Base-by-base conservation (phyloP, 2,113 vertebrate genomes). In the Ranitomeya variabilis region DNA sequence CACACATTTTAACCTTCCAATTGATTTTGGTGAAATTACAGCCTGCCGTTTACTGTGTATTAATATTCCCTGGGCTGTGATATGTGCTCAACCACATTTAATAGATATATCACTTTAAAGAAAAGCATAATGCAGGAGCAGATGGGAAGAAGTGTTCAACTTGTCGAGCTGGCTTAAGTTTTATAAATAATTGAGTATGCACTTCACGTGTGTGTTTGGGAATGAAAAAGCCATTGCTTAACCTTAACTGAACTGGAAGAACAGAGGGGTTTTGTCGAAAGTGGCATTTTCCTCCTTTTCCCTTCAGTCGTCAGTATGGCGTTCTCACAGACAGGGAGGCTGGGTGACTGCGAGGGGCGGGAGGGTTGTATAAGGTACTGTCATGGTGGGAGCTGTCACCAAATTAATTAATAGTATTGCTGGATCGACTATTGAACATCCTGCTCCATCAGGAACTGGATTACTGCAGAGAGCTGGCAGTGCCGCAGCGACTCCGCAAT, bases 11-110 rank as follows among this genome's bases (percentile, higher is more conserved):
- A 89, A 89, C 87, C 87, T 85, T 79, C 21, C 81, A 78, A 89
- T 89, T 89, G 87, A 89, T 89, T 85, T 85, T 85, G 74, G 81
- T 85, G 74, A 89, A 89, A 89, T 89, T 89, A 85, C 73, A 89
- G 67, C 51, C 74, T 51, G 45, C 67, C 81, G n/a, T 85, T 85
- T 67, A 85, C 66, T 79, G 87, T 84, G 69, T 85, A 79, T 89
- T 89, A 89, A 89, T 85, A 89, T 85, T 85, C 87, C 87, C 87
- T 52, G 64, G 62, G 81, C 81, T 85, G 81, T 79, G 69, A 74
- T 67, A 67, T 85, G 76, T 89, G 64, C 76, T 69, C 60, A 57
- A 77, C 59, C 73, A 69, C 62, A 78, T 62, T 88, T 83, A 83
- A 88, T 83, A 88, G 87, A 76, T 88, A 54, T 76, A 83, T 88